A percentile compares a stretch with the other conserved stretches of the same genome.
These are phyloP conservation scores for Platorchestia sp. DNA, from an alignment of 1,140 invertebrate species.

Conservation along the genomic window DNA sequence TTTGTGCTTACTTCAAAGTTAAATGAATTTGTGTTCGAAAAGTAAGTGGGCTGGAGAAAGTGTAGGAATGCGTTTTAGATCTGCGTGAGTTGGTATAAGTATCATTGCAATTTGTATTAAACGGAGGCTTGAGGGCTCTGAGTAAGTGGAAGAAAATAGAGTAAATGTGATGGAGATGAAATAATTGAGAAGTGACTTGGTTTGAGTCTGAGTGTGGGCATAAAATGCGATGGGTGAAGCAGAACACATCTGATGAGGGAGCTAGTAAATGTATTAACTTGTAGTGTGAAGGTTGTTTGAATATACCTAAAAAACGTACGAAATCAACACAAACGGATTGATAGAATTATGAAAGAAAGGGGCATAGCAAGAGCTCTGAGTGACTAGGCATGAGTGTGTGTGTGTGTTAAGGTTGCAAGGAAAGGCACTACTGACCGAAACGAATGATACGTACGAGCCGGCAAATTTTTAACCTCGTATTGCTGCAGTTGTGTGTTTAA, in stretches of 20 bases:
- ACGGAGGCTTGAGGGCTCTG: no score
- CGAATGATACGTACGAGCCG: background rate
- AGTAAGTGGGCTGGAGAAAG: background rate
- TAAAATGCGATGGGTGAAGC: no score
- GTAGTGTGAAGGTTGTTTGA: background rate
- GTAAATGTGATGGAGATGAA: background rate
- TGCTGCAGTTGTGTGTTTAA: background rate
- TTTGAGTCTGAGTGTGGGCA: background rate
- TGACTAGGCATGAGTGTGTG: background rate
- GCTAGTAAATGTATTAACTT: background rate
- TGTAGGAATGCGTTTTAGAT: background rate
- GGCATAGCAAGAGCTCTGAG: background rate
- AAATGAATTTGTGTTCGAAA: background rate
- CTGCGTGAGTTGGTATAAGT: background rate
- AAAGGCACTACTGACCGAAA: background rate
- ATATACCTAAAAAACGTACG: background rate
- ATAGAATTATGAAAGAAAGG: background rate
- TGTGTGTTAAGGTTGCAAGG: background rate
- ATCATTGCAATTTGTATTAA: background rate
- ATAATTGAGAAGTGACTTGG: background rate
- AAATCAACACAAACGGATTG: background rate
- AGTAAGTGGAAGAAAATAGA: background rate
- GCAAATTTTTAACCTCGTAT: background rate
- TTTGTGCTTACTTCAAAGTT: background rate
- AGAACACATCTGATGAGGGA: background rate